Evolutionary conservation across 2,113 vertebrate species (phyloP), one percentile per base, ranked within the genome.

Genomic region (Stigmatopora argus): DNA sequence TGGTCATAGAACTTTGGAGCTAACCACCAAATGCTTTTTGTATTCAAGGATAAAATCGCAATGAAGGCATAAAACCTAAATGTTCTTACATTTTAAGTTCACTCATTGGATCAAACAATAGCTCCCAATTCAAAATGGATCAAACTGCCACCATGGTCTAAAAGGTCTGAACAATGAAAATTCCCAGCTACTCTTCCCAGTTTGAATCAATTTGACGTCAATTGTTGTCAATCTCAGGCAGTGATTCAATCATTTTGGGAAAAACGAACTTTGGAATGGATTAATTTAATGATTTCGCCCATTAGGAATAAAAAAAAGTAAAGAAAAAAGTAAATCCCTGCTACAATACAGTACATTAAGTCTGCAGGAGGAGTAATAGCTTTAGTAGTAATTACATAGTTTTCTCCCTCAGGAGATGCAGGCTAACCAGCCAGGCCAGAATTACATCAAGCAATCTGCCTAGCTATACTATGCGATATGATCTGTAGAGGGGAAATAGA

Each of bases 381-480:
- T 53, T 45, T 35, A 13, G 7, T 18, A 72, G 61, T 64, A 78
- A 77, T 23, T 72, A 62, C 60, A 82, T 73, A 31, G 19, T 55
- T 56, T 64, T 13, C 64, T 74, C 44, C 55, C 67, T 69, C 82
- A 78, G 80, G 60, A 69, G 67, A 66, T 51, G 59, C 19, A 64
- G 49, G 52, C 56, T 45, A 23, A 66, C 62, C 71, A 71, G 70
- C 72, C 68, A 76, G 52, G 72, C 59, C 59, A 0, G 58, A 81
- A 78, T 65, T 73, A 66, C 44, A 67, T 60, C 69, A 70, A 63
- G 78, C 55, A 78, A 79, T 76, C 78, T 75, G 75, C 51, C 70
- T 18, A 64, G 73, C 59, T 77, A 69, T 35, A 78, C 66, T 76
- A 78, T 83, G 76, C 26, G 26, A 31, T 31, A 31, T 85, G 79